Evolutionary conservation across 2,797 vertebrate species (phyloP).

Genomic region (Peromyscus aztecus): DNA sequence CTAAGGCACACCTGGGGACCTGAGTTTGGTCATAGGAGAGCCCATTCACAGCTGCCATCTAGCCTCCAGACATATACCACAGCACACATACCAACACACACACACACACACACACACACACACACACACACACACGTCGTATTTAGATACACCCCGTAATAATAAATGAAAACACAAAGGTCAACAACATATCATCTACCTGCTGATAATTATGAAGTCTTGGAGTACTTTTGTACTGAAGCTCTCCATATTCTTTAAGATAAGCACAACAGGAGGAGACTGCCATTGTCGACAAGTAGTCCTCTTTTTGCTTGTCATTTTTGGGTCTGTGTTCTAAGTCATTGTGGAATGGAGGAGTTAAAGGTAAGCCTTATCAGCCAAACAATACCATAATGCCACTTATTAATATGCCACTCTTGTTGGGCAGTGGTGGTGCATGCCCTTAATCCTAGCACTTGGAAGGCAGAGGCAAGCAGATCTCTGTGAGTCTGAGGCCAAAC

Average conservation of each 20-base stretch:
- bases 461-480: too few species aligned
- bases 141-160: neutral
- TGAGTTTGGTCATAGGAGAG: neutral
- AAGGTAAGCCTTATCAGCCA: conserved; percentile 46
- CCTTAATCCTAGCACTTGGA: too few species aligned
- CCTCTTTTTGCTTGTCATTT: conserved; percentile 90
- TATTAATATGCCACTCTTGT: neutral
- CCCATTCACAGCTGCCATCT: neutral
- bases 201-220: conserved; percentile 96
- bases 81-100: too few species aligned
- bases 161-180: neutral
- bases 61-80: neutral
- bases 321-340: conserved; percentile 78
- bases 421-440: too few species aligned
- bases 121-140: too few species aligned
- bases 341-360: conserved; percentile 72
- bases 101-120: too few species aligned
- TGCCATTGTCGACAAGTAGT: conserved; percentile 84
- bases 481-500: too few species aligned
- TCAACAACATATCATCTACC: conserved; percentile 87
- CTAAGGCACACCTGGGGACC: neutral
- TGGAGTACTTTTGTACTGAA: conserved; percentile 95
- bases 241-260: conserved; percentile 97
- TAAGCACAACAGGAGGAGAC: conserved; percentile 93
- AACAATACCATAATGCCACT: conserved; percentile 57